Evolutionary conservation across 2,888 invertebrate genomes (phyloP), one percentile per base, ranked within the genome.

Genomic region (Scrobipalpa atriplicella): DNA sequence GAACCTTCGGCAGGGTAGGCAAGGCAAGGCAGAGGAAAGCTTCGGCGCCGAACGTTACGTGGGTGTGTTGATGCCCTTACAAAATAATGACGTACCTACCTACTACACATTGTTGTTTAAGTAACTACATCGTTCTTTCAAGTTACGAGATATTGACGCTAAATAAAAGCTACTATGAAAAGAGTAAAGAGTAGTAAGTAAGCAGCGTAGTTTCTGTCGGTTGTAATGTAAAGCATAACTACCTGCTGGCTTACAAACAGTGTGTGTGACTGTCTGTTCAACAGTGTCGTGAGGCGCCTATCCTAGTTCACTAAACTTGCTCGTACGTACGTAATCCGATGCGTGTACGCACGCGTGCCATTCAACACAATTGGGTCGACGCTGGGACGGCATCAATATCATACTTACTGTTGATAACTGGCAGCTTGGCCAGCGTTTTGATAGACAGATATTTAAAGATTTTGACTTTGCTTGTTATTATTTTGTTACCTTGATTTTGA

Each of bases 61-160:
- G n/a, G n/a, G n/a, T n/a, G n/a, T n/a, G n/a, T n/a, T n/a, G n/a
- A n/a, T n/a, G n/a, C n/a, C n/a, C n/a, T n/a, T n/a, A 29, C 29
- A 29, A 29, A 29, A 29, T 2, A 29, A 5, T 47, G 47, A 47
- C 47, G 47, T 47, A 7, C 47, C 7, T 52, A 10, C 19, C n/a
- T n/a, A n/a, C n/a, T n/a, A 18, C 16, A 52, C 52, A 19, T 52
- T 52, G 52, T 52, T 52, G 52, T 52, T 52, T 52, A 19, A 3
- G 16, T 47, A 43, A 3, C n/a, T 2, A n/a, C n/a, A 7, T n/a
- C 47, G 47, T 16, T 47, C 16, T 16, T 47, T 16, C 7, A 47
- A 47, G 56, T 13, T 56, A 21, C 58, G 58, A 29, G 58, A 51
- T 21, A 52, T 21, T 21, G 47, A n/a, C 51, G 41, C 63, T 47